Percentiles rank a stretch among this genome's conserved stretches.
Conservation (phyloP, 2,797 vertebrate species). For the Periophthalmus magnuspinnatus region DNA sequence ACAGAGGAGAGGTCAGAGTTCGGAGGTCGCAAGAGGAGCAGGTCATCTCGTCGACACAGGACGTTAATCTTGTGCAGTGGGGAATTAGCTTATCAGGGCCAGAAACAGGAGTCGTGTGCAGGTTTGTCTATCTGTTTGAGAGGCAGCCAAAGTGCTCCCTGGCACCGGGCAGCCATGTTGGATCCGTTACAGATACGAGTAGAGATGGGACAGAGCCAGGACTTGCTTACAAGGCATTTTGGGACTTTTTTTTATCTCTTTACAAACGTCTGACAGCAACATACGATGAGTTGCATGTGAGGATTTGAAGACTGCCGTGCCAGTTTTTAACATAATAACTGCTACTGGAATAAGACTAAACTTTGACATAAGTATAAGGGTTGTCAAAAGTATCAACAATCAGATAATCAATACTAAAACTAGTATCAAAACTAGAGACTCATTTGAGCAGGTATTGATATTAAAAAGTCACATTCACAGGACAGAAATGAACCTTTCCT, state of each 20-base stretch:
- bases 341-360: too few relatives aligned
- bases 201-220: background rate
- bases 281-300: background rate
- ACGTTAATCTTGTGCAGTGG: slow-evolving; percentile 28
- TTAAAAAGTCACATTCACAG: too few relatives aligned
- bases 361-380: too few relatives aligned
- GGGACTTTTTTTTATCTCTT: background rate
- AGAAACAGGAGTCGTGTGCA: slow-evolving; percentile 9
- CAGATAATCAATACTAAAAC: too few relatives aligned
- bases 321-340: too few relatives aligned
- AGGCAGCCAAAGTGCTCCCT: slow-evolving; percentile 37
- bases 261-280: background rate
- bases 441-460: too few relatives aligned
- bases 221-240: background rate
- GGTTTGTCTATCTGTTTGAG: slow-evolving; percentile 40
- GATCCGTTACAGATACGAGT: background rate
- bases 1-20: slow-evolving; percentile 19
- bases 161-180: slow-evolving; percentile 29
- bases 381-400: too few relatives aligned
- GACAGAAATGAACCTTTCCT: too few relatives aligned
- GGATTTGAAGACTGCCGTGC: background rate
- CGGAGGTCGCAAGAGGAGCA: slow-evolving; percentile 29
- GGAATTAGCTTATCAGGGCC: slow-evolving; percentile 22
- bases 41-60: slow-evolving; percentile 1
- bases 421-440: too few relatives aligned